Conservation (phyloP, 37 sponge, comb jelly and placozoan genomes). For the Aplysina aerophoba region DNA sequence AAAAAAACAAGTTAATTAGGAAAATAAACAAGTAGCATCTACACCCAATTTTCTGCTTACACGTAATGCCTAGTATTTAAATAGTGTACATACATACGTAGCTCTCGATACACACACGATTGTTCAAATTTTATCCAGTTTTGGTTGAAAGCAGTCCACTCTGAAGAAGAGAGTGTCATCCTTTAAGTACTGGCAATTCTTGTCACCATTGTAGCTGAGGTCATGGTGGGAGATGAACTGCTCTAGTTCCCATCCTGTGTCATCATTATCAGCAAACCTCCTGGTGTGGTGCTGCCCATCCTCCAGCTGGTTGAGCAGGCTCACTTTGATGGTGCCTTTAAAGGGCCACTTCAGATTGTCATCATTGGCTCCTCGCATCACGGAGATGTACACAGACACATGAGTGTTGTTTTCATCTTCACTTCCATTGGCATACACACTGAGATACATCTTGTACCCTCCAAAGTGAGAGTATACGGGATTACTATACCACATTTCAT, state of each 20-base stretch:
- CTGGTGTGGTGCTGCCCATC: conserved; percentile 32
- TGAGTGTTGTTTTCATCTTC: conserved; percentile 14
- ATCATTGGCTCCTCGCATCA: conserved; percentile 53
- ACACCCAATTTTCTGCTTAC: too few species aligned
- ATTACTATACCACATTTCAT: conserved; percentile 34
- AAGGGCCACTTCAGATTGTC: conserved; percentile 51
- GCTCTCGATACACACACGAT: too few species aligned
- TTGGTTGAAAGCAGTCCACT: neutral
- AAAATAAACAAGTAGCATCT: too few species aligned
- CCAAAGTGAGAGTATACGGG: conserved; percentile 48
- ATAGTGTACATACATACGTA: too few species aligned
- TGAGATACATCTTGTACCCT: conserved; percentile 48
- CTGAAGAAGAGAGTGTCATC: too few species aligned
- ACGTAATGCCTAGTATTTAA: too few species aligned
- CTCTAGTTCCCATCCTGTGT: too few species aligned
- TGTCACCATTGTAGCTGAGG: too few species aligned
- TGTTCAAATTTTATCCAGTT: neutral
- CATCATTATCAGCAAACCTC: too few species aligned
- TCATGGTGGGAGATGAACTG: too few species aligned
- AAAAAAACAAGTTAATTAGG: too few species aligned
- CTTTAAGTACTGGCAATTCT: too few species aligned
- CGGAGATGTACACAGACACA: conserved; percentile 34
- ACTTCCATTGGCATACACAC: conserved; percentile 17
- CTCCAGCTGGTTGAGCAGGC: conserved; percentile 48
- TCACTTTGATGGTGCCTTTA: conserved; percentile 42